These are phyloP conservation scores for Gnathonemus echidnorhynchus DNA, from an alignment of 2,113 vertebrate species.

Conservation along the genomic window DNA sequence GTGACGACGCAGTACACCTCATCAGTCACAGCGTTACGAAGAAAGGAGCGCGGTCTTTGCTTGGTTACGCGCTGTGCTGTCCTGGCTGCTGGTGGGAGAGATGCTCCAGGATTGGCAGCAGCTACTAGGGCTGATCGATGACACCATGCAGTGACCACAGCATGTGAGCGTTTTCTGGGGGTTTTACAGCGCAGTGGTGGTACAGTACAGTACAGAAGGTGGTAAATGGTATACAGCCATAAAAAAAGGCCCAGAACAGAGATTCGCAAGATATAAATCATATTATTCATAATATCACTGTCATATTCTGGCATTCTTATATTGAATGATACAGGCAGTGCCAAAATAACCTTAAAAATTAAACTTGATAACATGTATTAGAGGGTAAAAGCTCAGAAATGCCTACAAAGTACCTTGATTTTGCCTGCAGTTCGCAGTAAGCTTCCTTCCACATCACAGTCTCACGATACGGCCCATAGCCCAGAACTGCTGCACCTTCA, in stretches of 20 bases:
- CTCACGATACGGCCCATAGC: too few relatives aligned
- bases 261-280: not conserved
- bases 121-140: not conserved
- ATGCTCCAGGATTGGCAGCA: not conserved
- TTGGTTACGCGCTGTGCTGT: not conserved
- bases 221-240: not conserved
- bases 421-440: not conserved
- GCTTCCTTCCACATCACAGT: not conserved
- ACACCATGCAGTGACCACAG: not conserved
- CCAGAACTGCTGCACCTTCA: not conserved
- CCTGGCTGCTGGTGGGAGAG: not conserved
- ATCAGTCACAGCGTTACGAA: not conserved
- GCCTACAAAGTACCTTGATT: not conserved
- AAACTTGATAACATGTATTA: not conserved
- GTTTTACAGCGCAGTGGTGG: not conserved
- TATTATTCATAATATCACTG: not conserved
- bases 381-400: not conserved
- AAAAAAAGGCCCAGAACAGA: not conserved
- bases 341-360: not conserved
- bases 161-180: not conserved
- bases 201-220: not conserved
- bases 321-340: not conserved
- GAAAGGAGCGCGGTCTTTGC: not conserved
- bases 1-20: not conserved
- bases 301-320: not conserved